Percentiles rank a stretch among this genome's conserved stretches.
Conservation (phyloP, 2,888 invertebrate species). For the Apoda limacodes region DNA sequence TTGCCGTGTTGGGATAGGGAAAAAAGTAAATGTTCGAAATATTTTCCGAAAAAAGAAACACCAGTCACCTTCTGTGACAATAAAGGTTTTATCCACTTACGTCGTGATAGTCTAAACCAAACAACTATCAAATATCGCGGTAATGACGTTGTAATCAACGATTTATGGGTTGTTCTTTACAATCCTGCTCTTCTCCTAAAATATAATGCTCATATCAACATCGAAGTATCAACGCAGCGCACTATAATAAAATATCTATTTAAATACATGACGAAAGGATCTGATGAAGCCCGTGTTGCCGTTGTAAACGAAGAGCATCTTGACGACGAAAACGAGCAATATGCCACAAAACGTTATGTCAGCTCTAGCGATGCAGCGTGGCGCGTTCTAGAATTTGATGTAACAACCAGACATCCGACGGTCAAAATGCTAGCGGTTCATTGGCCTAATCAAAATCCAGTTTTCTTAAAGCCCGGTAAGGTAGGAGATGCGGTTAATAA, state of each 20-base stretch:
- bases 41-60: no score
- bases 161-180: slow-evolving; percentile 13
- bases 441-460: neutral
- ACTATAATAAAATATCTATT: slow-evolving; percentile 11
- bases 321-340: neutral
- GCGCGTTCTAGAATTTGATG: slow-evolving; percentile 4
- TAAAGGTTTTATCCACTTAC: slow-evolving; percentile 13
- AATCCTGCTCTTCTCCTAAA: slow-evolving; percentile 10
- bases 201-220: slow-evolving; percentile 10
- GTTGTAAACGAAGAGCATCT: neutral
- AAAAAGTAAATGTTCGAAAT: no score
- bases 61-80: slow-evolving; percentile 6
- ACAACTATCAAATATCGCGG: neutral
- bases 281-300: slow-evolving; percentile 3
- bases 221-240: slow-evolving; percentile 5
- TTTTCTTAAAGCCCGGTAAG: slow-evolving; percentile 1
- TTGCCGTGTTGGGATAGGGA: slow-evolving; percentile 6
- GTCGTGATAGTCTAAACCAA: slow-evolving; percentile 2
- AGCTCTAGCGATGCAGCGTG: slow-evolving; percentile 9
- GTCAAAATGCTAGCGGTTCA: slow-evolving; percentile 4
- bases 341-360: slow-evolving; percentile 3
- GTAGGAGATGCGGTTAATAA: neutral
- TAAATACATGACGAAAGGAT: slow-evolving; percentile 10
- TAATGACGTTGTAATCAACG: slow-evolving; percentile 2
- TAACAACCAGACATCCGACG: slow-evolving; percentile 2